A percentile compares a stretch with the other conserved stretches of the same genome.
These are phyloP conservation scores for Cryptocheilus praepositus DNA, from an alignment of 2,888 invertebrate genomes.

Conservation along the genomic window DNA sequence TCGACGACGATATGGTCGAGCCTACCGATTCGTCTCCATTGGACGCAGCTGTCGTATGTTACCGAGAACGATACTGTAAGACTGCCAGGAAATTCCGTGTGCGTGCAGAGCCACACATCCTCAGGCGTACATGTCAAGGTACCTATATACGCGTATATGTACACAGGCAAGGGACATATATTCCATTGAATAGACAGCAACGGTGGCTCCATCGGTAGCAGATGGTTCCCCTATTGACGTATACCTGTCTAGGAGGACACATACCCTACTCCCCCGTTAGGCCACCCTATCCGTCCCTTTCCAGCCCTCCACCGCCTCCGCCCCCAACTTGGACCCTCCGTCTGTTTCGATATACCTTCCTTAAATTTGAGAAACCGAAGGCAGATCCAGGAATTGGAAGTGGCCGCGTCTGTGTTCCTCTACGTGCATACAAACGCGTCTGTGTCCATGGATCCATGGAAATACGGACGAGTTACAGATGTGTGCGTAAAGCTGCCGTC, in stretches of 20 bases:
- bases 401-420: constrained; percentile 17
- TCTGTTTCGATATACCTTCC: constrained; percentile 25
- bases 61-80: constrained; percentile 48
- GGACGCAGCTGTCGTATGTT: constrained; percentile 58
- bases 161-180: constrained; percentile 20
- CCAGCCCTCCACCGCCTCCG: constrained; percentile 22
- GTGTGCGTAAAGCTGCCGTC: not conserved
- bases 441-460: constrained; percentile 7
- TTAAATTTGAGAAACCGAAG: constrained; percentile 34
- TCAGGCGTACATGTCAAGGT: not conserved
- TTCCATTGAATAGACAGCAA: constrained; percentile 34
- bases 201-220: constrained; percentile 52
- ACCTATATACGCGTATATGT: not conserved
- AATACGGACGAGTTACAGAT: not conserved
- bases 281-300: constrained; percentile 5
- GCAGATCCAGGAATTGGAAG: constrained; percentile 35
- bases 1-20: constrained; percentile 31
- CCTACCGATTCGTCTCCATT: constrained; percentile 45
- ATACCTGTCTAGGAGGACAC: constrained; percentile 34
- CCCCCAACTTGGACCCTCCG: not conserved
- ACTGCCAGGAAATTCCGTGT: constrained; percentile 21
- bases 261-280: constrained; percentile 23
- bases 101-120: constrained; percentile 23
- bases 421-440: constrained; percentile 11
- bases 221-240: constrained; percentile 54